These are phyloP conservation scores for Perognathus longimembris DNA, from an alignment of 2,113 vertebrate species.

Conservation along the genomic window DNA sequence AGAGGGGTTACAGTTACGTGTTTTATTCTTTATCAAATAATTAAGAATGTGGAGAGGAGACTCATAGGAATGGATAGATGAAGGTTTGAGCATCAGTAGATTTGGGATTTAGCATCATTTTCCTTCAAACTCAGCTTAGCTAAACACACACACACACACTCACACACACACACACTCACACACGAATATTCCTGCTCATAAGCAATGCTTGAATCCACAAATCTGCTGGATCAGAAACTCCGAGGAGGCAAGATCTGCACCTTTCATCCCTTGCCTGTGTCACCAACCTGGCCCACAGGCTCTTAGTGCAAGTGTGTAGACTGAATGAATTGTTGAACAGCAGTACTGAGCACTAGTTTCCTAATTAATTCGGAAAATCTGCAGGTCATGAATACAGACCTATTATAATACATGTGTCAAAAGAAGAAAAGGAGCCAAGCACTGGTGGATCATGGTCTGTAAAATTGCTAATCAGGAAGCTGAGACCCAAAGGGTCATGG, in stretches of 20 bases:
- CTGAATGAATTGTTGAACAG: neutral
- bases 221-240: neutral
- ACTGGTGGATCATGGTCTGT: too few species aligned
- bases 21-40: slow-evolving; percentile 9
- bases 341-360: neutral
- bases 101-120: too few species aligned
- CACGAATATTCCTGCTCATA: neutral
- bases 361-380: neutral
- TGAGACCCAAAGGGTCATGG: too few species aligned
- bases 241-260: neutral
- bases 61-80: neutral
- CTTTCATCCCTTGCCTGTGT: neutral
- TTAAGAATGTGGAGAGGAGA: neutral
- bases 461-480: too few species aligned
- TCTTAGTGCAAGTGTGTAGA: neutral
- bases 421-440: neutral
- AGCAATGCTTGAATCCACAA: neutral
- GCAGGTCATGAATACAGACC: neutral
- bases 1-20: too few species aligned
- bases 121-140: neutral
- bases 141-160: neutral
- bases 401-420: neutral
- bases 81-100: neutral
- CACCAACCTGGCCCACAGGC: neutral
- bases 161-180: neutral